phyloP scores from a whole-genome alignment of 2,888 invertebrate genomes.

The Heteromyza rotundicornis region DNA sequence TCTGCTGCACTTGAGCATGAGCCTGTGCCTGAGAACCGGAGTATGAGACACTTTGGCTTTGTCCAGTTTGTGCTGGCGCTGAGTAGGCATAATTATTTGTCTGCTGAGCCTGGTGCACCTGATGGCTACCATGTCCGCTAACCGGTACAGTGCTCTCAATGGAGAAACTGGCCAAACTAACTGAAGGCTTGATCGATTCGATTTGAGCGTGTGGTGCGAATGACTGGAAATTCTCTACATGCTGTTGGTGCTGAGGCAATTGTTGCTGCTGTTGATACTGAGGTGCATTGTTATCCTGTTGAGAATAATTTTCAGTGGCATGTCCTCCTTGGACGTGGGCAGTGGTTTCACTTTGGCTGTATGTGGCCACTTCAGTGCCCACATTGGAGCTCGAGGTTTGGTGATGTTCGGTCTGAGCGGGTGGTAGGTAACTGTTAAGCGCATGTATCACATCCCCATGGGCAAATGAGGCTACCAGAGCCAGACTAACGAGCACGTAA shows the following conservation, averaged over 20 bases:
- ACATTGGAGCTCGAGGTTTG: constrained; percentile 21
- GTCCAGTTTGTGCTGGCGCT: constrained; percentile 3
- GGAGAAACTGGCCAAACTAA: constrained; percentile 46
- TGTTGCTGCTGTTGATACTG: constrained; percentile 11
- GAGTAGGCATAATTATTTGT: too few relatives aligned
- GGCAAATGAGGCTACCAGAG: constrained; percentile 28
- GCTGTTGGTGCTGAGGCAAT: constrained; percentile 11
- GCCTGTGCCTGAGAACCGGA: not conserved
- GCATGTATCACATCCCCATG: constrained; percentile 39
- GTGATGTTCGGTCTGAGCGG: constrained; percentile 19
- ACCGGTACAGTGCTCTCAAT: constrained; percentile 30
- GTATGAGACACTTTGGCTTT: not conserved
- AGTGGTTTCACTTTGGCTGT: not conserved
- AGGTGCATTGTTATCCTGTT: not conserved
- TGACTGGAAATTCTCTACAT: constrained; percentile 16
- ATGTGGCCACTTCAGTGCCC: not conserved
- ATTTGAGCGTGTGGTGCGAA: constrained; percentile 26
- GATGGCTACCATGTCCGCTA: not conserved
- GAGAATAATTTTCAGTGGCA: not conserved
- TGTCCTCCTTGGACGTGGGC: not conserved
- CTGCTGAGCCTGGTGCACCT: constrained; percentile 13
- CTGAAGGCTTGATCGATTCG: constrained; percentile 44
- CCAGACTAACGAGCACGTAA: constrained; percentile 33
- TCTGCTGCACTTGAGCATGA: constrained; percentile 30
- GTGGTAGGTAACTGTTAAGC: constrained; percentile 39